A percentile compares a stretch with the other conserved stretches of the same genome.
phyloP scores from a whole-genome alignment of 2,888 invertebrate genomes.

The Achlya flavicornis region DNA sequence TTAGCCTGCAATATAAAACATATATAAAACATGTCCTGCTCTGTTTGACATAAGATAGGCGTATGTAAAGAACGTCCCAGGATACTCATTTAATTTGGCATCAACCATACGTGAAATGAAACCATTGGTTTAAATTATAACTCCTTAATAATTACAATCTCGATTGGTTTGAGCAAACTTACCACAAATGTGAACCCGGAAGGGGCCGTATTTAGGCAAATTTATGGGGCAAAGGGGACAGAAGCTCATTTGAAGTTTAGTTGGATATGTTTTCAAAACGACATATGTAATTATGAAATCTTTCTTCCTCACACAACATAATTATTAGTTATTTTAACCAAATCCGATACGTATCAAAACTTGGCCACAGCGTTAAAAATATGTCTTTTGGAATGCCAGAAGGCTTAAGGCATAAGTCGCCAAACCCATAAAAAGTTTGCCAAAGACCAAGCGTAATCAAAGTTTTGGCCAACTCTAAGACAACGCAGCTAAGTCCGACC shows the following conservation, averaged over 20 bases:
- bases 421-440: not conserved
- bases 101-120: conserved; percentile 61
- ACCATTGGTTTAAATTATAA: conserved; percentile 53
- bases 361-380: not conserved
- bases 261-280: too few relatives aligned
- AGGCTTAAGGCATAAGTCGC: not conserved
- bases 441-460: not conserved
- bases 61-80: too few relatives aligned
- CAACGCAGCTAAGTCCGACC: conserved; percentile 34
- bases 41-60: too few relatives aligned
- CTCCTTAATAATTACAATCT: conserved; percentile 39
- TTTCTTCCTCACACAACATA: not conserved
- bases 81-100: conserved; percentile 21
- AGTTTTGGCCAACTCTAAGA: conserved; percentile 3
- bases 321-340: not conserved
- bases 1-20: too few relatives aligned
- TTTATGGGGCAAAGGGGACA: not conserved
- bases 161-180: conserved; percentile 28
- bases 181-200: conserved; percentile 2
- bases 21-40: too few relatives aligned
- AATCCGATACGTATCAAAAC: not conserved
- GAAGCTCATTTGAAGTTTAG: not conserved
- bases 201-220: not conserved
- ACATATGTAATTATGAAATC: not conserved
- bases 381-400: not conserved